Percentiles rank a stretch among this genome's conserved stretches.
These are phyloP conservation scores for Morinoia aosen DNA, from an alignment of 2,888 invertebrate species.

Conservation along the genomic window DNA sequence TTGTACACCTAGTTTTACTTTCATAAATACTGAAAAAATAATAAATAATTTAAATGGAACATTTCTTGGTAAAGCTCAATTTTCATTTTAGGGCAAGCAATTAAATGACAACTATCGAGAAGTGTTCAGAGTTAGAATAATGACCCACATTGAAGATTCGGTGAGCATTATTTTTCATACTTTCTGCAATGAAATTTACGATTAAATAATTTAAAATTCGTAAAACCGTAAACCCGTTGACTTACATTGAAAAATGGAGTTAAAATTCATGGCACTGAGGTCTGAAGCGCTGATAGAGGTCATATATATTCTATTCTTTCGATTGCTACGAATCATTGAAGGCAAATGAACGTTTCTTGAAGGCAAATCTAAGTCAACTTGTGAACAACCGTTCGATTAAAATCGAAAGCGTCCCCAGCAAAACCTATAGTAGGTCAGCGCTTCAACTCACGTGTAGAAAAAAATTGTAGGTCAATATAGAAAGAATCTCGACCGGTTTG, in stretches of 20 bases:
- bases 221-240: neutral
- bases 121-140: neutral
- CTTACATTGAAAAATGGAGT: neutral
- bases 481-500: neutral
- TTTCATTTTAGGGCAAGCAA: neutral
- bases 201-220: neutral
- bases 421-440: neutral
- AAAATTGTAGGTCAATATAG: neutral
- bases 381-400: neutral
- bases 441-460: neutral
- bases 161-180: neutral
- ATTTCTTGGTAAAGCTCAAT: neutral
- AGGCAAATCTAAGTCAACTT: neutral
- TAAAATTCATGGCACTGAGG: neutral
- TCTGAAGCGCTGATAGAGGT: neutral
- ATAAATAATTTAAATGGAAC: neutral
- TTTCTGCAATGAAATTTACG: neutral
- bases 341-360: neutral
- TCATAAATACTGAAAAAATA: neutral
- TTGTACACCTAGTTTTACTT: neutral
- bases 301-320: neutral
- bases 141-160: too few relatives aligned
- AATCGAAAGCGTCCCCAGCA: neutral
- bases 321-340: neutral
- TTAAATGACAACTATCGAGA: neutral